A percentile compares a stretch with the other conserved stretches of the same genome.
phyloP scores from a whole-genome alignment of 2,797 vertebrate genomes.

The Lepus townsendii region DNA sequence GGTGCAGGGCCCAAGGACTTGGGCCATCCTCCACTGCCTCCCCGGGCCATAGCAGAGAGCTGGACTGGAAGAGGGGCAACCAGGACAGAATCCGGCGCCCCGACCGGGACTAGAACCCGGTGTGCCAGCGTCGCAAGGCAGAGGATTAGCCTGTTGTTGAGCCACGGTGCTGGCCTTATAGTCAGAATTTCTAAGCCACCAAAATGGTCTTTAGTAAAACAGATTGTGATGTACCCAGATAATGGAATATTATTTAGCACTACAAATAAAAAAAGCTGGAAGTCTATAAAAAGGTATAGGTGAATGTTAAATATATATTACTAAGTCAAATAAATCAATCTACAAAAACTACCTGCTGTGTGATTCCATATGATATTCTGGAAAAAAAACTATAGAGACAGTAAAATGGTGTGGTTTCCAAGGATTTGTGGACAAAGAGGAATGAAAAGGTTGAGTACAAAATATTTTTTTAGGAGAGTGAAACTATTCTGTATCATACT shows the following conservation, averaged over 20 bases:
- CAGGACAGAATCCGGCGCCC: too few species aligned
- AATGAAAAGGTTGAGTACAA: not conserved
- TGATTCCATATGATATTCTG: not conserved
- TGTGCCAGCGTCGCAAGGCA: too few species aligned
- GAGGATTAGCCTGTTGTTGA: too few species aligned
- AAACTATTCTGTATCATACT: not conserved
- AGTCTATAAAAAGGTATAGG: not conserved
- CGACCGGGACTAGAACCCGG: too few species aligned
- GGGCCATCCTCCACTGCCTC: too few species aligned
- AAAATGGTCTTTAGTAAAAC: not conserved
- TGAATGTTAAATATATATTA: not conserved
- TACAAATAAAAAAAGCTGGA: not conserved
- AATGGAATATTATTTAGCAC: not conserved
- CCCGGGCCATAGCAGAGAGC: too few species aligned
- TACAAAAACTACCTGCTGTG: not conserved
- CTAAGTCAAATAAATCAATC: not conserved
- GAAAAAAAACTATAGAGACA: not conserved
- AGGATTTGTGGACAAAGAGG: not conserved
- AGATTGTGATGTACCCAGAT: not conserved
- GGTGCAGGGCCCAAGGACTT: too few species aligned
- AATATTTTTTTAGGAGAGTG: not conserved
- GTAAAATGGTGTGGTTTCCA: not conserved
- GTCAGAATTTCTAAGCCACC: not conserved
- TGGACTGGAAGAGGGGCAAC: too few species aligned
- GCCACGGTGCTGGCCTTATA: too few species aligned